Evolutionary conservation across 1,140 invertebrate species (phyloP).

Genomic region (Drosophila simulans): DNA sequence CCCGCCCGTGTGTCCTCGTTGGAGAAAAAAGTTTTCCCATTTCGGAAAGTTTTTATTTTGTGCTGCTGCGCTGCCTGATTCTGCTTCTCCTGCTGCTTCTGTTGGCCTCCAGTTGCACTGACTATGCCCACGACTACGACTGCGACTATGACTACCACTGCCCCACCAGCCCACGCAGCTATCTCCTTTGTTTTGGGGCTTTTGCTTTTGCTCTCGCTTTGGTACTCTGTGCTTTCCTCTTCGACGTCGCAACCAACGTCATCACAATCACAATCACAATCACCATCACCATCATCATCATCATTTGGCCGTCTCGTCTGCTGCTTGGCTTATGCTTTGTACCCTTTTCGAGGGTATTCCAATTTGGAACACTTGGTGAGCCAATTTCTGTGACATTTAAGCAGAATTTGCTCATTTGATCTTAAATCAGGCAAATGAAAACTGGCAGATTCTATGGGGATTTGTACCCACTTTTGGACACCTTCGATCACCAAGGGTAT

Average conservation of each 20-base stretch:
- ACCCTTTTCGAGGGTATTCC: constrained; percentile 7
- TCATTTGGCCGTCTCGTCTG: constrained; percentile 32
- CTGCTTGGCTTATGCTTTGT: constrained; percentile 25
- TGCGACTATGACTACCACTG: neutral
- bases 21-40: constrained; percentile 80
- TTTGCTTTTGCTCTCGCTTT: constrained; percentile 31
- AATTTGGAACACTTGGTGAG: neutral
- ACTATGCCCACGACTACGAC: neutral
- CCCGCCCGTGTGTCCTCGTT: constrained; percentile 57
- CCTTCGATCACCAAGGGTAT: constrained; percentile 1
- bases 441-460: neutral
- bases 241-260: constrained; percentile 22
- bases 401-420: too few relatives aligned
- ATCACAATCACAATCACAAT: constrained; percentile 42
- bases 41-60: constrained; percentile 78
- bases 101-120: constrained; percentile 68
- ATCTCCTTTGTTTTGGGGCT: constrained; percentile 74
- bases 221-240: constrained; percentile 1
- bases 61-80: constrained; percentile 37
- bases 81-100: constrained; percentile 1
- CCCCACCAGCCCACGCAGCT: constrained; percentile 21
- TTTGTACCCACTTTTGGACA: neutral
- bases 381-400: neutral
- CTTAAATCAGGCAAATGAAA: neutral
- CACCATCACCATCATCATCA: constrained; percentile 6